Conservation (phyloP, 2,797 vertebrate species). For the Eremophila alpestris region DNA sequence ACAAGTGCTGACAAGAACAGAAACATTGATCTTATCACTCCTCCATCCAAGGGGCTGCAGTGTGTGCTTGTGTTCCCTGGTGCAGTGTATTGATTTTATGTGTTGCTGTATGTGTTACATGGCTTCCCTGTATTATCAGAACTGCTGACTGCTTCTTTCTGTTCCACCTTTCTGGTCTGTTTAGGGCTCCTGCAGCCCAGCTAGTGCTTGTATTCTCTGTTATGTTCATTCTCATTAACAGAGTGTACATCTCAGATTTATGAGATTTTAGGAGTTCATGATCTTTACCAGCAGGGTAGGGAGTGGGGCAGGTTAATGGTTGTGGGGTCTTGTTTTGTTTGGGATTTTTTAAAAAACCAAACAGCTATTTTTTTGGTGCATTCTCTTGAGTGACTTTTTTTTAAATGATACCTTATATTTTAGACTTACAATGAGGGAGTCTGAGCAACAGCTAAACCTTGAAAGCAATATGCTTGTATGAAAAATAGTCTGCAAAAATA, state of each 20-base stretch:
- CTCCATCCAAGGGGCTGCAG: not conserved
- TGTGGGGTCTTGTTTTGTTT: not conserved
- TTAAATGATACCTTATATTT: not conserved
- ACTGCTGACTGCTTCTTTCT: not conserved
- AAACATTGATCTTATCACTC: not conserved
- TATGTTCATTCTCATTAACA: not conserved
- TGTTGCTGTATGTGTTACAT: not conserved
- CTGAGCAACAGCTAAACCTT: not conserved
- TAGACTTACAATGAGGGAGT: not conserved
- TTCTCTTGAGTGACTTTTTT: not conserved
- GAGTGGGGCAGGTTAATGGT: not conserved
- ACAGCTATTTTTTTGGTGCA: not conserved
- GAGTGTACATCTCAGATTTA: not conserved
- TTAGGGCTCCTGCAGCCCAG: not conserved
- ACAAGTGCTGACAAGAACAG: slow-evolving; percentile 25
- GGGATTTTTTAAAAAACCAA: not conserved
- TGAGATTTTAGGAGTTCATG: not conserved
- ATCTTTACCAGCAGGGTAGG: not conserved
- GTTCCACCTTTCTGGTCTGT: not conserved
- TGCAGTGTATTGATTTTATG: slow-evolving; percentile 22
- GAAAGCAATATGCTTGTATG: not conserved
- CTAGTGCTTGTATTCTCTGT: not conserved
- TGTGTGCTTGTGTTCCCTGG: not conserved
- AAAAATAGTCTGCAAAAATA: not conserved
- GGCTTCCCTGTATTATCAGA: not conserved